Evolutionary conservation across 92 coral and sea anemone genomes (phyloP).

Genomic region (Blastomussa wellsi): DNA sequence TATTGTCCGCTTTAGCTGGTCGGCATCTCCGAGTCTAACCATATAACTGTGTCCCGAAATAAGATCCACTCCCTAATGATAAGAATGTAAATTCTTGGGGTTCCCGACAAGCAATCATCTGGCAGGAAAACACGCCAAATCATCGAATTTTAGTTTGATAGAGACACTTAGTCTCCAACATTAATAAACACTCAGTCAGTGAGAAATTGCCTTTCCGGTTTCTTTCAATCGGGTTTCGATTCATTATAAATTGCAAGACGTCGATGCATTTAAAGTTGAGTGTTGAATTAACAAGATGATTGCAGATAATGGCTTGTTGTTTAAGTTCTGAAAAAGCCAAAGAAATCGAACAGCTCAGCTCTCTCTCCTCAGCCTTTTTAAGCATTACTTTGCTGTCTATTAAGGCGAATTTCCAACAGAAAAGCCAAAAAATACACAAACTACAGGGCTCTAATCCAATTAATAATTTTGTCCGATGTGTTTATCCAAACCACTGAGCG

Average conservation of each 20-base stretch:
- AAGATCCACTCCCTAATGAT: neutral
- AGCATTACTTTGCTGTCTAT: neutral
- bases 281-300: conserved; percentile 24
- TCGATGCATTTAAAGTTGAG: neutral
- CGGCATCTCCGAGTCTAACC: too few species aligned
- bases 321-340: neutral
- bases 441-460: conserved; percentile 9
- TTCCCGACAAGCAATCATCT: neutral
- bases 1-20: too few species aligned
- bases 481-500: conserved; percentile 1
- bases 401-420: neutral
- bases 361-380: neutral
- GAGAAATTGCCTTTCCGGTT: conserved; percentile 24
- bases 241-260: conserved; percentile 29
- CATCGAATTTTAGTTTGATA: neutral
- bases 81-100: neutral
- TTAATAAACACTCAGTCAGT: conserved; percentile 36
- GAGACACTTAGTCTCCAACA: conserved; percentile 9
- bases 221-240: too few species aligned
- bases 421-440: neutral
- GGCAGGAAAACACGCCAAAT: neutral
- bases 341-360: neutral
- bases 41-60: too few species aligned
- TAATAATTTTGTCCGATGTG: conserved; percentile 12
- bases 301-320: neutral